phyloP scores from a whole-genome alignment of 2,888 invertebrate genomes.

The Conomelus anceps region DNA sequence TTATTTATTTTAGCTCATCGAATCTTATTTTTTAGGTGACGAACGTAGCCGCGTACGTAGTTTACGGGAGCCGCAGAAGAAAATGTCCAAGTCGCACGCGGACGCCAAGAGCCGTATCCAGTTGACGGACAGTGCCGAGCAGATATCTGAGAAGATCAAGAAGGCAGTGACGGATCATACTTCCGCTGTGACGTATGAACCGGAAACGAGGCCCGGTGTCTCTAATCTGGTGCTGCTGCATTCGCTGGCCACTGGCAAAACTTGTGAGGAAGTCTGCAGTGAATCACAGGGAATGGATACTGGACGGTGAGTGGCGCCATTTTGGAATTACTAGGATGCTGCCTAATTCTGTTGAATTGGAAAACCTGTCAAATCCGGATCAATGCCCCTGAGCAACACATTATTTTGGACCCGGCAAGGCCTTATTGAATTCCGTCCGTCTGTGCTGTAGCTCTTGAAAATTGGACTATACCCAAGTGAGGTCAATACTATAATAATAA shows the following conservation, averaged over 20 bases:
- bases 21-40: not conserved
- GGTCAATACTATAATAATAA: no score
- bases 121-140: slow-evolving; percentile 66
- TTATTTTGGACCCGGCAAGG: no score
- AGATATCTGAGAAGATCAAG: slow-evolving; percentile 63
- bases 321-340: no score
- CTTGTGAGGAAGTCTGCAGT: slow-evolving; percentile 60
- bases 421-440: no score
- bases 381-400: slow-evolving; percentile 13
- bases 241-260: slow-evolving; percentile 60
- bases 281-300: slow-evolving; percentile 63
- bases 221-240: slow-evolving; percentile 83
- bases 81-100: slow-evolving; percentile 96
- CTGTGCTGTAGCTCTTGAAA: no score
- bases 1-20: no score
- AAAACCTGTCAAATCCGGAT: slow-evolving; percentile 10
- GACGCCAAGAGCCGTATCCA: slow-evolving; percentile 72
- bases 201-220: slow-evolving; percentile 72
- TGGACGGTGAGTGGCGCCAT: slow-evolving; percentile 50
- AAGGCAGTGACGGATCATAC: slow-evolving; percentile 88
- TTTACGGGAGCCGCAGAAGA: slow-evolving; percentile 76
- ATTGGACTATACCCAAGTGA: no score
- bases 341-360: not conserved
- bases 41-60: slow-evolving; percentile 54
- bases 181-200: slow-evolving; percentile 76